Conservation (phyloP, 2,888 invertebrate species). For the Acholoe squamosa region DNA sequence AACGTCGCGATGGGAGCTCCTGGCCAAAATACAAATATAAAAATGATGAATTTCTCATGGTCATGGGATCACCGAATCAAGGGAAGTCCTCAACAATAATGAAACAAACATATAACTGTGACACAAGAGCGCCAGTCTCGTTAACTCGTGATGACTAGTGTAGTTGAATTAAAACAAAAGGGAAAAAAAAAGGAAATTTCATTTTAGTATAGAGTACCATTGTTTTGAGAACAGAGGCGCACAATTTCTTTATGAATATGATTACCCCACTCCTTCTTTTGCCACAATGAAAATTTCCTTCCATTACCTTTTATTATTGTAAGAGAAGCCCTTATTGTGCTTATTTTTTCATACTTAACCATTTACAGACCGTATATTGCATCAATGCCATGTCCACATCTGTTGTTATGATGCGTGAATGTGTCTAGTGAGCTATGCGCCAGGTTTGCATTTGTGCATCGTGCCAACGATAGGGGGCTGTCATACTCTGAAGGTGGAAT, state of each 20-base stretch:
- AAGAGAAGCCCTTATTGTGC: background rate
- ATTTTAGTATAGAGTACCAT: background rate
- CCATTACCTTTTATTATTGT: background rate
- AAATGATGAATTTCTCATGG: background rate
- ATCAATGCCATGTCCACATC: no score
- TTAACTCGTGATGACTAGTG: background rate
- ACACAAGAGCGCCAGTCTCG: background rate
- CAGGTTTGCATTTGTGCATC: no score
- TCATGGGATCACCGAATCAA: background rate
- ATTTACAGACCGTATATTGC: no score
- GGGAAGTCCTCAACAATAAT: background rate
- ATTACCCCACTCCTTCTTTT: no score
- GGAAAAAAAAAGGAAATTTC: no score
- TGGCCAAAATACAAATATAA: background rate
- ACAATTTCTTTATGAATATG: background rate
- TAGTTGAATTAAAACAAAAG: background rate
- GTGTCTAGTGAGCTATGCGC: no score
- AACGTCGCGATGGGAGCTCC: conserved; percentile 4
- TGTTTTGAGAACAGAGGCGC: background rate
- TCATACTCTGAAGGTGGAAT: no score
- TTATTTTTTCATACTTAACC: background rate
- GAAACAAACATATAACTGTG: background rate
- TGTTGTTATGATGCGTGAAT: no score
- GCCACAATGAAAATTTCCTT: background rate
- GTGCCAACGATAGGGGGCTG: no score